A percentile compares a stretch with the other conserved stretches of the same genome.
Evolutionary conservation across 2,888 invertebrate species (phyloP).

Genomic region (Galeruca laticollis): DNA sequence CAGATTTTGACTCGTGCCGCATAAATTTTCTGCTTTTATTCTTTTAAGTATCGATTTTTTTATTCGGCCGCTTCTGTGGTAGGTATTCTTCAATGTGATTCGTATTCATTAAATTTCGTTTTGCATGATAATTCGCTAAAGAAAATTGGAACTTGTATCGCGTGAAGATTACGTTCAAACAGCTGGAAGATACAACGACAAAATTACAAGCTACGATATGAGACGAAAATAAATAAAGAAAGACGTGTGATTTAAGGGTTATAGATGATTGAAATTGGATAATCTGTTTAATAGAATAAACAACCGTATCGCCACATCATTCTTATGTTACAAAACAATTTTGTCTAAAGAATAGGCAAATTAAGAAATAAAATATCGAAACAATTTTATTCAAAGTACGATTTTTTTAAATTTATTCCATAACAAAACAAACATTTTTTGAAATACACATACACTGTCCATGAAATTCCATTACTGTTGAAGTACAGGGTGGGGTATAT

Average conservation of each 20-base stretch:
- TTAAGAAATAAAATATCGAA: no score
- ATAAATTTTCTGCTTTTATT: conserved; percentile 33
- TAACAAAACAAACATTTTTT: no score
- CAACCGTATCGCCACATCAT: no score
- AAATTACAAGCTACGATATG: conserved; percentile 1
- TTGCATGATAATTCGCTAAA: conserved; percentile 4
- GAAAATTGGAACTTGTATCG: conserved; percentile 4
- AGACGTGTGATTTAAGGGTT: no score
- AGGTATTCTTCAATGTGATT: conserved; percentile 10
- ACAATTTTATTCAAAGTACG: no score
- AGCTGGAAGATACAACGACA: conserved; percentile 5
- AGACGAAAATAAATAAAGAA: background rate
- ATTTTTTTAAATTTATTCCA: no score
- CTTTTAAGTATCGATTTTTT: conserved; percentile 10
- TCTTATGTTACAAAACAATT: no score
- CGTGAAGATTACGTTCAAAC: conserved; percentile 11
- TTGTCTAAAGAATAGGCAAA: no score
- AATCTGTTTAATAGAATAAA: background rate
- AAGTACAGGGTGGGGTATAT: no score
- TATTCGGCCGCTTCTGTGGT: background rate
- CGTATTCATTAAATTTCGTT: conserved; percentile 14
- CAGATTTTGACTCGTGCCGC: conserved; percentile 42
- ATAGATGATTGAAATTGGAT: no score
- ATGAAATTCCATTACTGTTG: no score
- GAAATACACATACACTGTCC: no score